Conservation (phyloP, 35 echinoderm and acorn worm genomes). For the Apostichopus japonicus region DNA sequence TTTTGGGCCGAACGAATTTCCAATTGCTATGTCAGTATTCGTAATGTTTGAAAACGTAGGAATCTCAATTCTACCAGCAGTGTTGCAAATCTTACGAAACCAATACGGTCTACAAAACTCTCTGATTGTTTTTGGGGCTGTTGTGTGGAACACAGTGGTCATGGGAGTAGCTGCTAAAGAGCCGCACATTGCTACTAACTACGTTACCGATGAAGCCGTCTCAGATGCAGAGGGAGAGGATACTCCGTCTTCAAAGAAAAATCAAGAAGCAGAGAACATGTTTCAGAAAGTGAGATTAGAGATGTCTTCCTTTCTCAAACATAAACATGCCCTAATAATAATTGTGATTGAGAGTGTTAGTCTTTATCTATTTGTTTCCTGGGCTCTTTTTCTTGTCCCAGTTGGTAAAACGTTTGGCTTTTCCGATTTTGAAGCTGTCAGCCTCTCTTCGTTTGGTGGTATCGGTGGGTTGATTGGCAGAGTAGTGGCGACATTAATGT, state of each 20-base stretch:
- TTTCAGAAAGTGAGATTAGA: neutral
- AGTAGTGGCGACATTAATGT: neutral
- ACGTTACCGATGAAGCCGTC: neutral
- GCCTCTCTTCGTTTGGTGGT: neutral
- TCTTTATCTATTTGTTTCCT: neutral
- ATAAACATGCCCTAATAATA: neutral
- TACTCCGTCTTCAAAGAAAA: neutral
- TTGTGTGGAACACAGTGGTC: constrained; percentile 9
- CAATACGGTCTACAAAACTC: neutral
- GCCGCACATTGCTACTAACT: neutral
- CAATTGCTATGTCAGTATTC: neutral
- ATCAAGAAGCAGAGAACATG: neutral
- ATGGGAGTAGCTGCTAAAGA: neutral
- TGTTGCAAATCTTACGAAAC: neutral
- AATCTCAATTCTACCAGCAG: neutral
- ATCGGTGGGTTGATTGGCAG: neutral
- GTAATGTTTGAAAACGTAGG: neutral
- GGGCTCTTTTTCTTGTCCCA: constrained; percentile 24
- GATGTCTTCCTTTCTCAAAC: neutral
- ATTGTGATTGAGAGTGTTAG: neutral
- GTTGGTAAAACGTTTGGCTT: neutral
- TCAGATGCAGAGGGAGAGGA: neutral
- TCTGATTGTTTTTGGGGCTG: neutral
- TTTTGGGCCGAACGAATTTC: neutral
- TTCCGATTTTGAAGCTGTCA: neutral